A percentile compares a stretch with the other conserved stretches of the same genome.
These are phyloP conservation scores for Platysteira castanea DNA, from an alignment of 2,113 vertebrate genomes.

Conservation along the genomic window DNA sequence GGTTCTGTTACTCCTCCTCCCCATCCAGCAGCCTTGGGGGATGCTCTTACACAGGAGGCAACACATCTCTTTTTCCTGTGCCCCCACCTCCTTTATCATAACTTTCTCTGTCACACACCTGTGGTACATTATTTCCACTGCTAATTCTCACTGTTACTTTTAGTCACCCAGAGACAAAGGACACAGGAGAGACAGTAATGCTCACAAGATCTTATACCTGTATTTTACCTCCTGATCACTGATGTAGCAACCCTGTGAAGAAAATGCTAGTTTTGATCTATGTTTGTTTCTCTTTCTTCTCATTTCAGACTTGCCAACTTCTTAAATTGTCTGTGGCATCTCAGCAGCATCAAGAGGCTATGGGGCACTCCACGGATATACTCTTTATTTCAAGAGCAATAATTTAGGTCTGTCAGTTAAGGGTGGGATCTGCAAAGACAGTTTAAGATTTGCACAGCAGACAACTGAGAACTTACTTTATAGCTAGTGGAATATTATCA, in stretches of 20 bases:
- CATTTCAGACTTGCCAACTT: neutral
- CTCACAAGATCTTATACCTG: neutral
- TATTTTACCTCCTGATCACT: neutral
- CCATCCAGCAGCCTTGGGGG: neutral
- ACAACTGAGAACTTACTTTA: neutral
- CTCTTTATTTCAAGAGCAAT: neutral
- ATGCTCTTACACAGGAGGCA: neutral
- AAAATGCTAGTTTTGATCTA: neutral
- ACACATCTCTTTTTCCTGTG: neutral
- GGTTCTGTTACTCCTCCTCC: neutral
- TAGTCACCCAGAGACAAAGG: neutral
- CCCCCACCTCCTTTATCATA: neutral
- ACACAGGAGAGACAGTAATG: neutral
- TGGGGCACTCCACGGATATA: accelerated
- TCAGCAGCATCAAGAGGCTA: neutral
- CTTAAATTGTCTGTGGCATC: neutral
- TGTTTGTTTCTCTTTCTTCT: neutral
- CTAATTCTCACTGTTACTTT: neutral
- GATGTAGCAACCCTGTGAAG: neutral
- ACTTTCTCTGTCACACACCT: no score
- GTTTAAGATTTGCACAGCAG: neutral
- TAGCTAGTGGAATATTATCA: neutral
- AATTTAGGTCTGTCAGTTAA: neutral
- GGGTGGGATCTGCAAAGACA: neutral
- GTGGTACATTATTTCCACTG: neutral